Base-by-base conservation (phyloP, 1,140 invertebrate genomes). In the Zaprionus taronus region DNA sequence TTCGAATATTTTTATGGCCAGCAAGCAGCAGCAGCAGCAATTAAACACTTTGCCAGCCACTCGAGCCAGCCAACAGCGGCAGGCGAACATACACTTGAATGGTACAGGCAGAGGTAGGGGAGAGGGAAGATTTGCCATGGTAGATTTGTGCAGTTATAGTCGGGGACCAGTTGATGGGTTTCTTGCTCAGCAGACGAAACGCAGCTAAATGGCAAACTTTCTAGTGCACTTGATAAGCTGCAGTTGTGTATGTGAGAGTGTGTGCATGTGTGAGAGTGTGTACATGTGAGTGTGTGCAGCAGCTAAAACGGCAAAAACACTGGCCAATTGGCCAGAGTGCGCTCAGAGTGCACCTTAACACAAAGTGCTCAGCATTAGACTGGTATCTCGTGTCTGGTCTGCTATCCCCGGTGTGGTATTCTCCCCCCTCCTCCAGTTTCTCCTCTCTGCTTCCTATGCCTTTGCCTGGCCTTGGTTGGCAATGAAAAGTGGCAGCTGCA, bases 1-100 rank as follows among this genome's bases (percentile, higher is more conserved):
- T 63, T 63, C 75, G 69, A 62, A 78, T 85, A 34, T 49, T 75
- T 84, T 74, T 49, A 81, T 83, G 60, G 44, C 36, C 36, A 69
- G 34, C 24, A 66, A 60, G 78, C 24, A 69, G 34, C 20, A 66
- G 34, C 20, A 66, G 63, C 82, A 85, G 74, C 83, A 84, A 85
- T 84, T 85, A 81, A 85, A 81, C 74, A 79, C 83, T 70, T 71
- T 64, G 63, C 34, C 34, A 41, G 17, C 41, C 65, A 55, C 26
- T 55, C 34, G 17, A 22, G n/a, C 26, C 38, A 60, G 51, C 38
- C 49, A 53, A 15, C 14, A 41, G 38, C 15, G n/a, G 26, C 58
- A 41, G 20, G 47, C 57, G 28, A 36, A 56, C 41, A 47, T 38
- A 47, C 53, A 68, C 34, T 68, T 51, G 55, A 67, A 71, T 79